Evolutionary conservation across 2,113 vertebrate genomes (phyloP).

Genomic region (Psephotus haematonotus): DNA sequence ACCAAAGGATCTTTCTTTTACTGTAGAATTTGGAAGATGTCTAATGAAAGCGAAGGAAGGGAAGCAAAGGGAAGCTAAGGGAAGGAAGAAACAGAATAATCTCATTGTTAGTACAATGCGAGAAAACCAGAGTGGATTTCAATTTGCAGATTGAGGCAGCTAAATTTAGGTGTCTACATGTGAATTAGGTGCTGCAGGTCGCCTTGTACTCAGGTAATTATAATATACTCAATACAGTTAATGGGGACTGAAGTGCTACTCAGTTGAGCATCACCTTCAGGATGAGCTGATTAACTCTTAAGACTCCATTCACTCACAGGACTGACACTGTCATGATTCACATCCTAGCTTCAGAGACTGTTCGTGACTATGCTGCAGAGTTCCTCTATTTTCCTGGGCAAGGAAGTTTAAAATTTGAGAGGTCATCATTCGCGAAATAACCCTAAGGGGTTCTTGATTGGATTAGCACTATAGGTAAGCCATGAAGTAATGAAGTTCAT

Average conservation of each 20-base stretch:
- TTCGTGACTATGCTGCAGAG: background rate
- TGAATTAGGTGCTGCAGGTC: background rate
- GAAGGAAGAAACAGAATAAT: background rate
- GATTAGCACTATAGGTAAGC: background rate
- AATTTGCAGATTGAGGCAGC: background rate
- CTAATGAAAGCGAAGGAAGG: background rate
- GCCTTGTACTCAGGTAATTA: background rate
- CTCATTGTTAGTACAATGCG: background rate
- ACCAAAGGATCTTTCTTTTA: background rate
- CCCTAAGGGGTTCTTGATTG: background rate
- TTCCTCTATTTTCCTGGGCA: background rate
- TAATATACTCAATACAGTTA: background rate
- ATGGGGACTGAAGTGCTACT: background rate
- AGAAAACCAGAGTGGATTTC: background rate
- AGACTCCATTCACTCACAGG: background rate
- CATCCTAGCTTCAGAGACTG: background rate
- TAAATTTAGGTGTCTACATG: background rate
- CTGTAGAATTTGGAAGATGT: background rate
- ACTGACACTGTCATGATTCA: background rate
- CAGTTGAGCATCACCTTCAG: background rate
- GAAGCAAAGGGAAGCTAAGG: background rate
- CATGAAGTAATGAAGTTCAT: background rate
- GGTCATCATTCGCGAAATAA: accelerated
- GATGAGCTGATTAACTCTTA: background rate
- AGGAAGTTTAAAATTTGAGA: background rate